These are phyloP conservation scores for Achatina immaculata DNA, from an alignment of 1,140 invertebrate species.

Conservation along the genomic window DNA sequence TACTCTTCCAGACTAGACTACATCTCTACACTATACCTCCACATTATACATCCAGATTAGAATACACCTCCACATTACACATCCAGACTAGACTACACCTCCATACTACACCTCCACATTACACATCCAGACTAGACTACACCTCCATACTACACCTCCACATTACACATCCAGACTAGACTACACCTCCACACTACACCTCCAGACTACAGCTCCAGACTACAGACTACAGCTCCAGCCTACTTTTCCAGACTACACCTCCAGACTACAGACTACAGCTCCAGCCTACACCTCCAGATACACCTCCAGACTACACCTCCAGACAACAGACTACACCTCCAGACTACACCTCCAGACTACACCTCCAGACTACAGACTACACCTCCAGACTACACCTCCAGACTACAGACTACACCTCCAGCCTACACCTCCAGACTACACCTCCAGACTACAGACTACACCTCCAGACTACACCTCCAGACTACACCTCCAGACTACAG, in stretches of 20 bases:
- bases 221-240: background rate
- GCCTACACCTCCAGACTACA: background rate
- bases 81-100: too few species aligned
- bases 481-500: background rate
- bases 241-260: background rate
- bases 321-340: background rate
- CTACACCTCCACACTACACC: background rate
- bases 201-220: background rate
- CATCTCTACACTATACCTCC: too few species aligned
- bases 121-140: too few species aligned
- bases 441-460: background rate
- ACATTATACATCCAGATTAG: too few species aligned
- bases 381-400: background rate
- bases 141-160: too few species aligned
- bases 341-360: background rate
- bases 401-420: background rate
- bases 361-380: background rate
- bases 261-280: background rate
- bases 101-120: too few species aligned
- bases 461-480: background rate
- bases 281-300: background rate
- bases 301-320: background rate
- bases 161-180: too few species aligned
- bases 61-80: too few species aligned
- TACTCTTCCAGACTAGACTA: too few species aligned